Evolutionary conservation across 2,113 vertebrate genomes (phyloP).

Genomic region (Progne subis): DNA sequence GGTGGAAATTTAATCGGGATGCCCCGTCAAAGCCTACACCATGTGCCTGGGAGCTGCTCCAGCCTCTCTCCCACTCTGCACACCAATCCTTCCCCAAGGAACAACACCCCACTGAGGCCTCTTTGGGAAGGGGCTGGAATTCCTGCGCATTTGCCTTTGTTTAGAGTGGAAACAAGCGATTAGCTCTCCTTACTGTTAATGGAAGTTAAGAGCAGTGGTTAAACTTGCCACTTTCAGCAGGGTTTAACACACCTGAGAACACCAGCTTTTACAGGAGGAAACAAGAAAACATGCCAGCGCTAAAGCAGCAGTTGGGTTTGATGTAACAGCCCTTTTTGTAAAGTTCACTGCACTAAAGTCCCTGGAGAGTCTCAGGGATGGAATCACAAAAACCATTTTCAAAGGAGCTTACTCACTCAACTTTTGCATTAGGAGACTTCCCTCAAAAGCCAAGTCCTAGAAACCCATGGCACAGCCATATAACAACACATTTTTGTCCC

Average conservation of each 20-base stretch:
- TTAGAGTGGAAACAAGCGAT: conserved; percentile 50
- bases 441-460: not conserved
- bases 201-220: conserved; percentile 17
- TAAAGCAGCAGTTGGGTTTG: not conserved
- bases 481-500: not conserved
- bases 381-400: not conserved
- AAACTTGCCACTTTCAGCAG: conserved; percentile 19
- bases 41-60: not conserved
- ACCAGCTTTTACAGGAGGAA: not conserved
- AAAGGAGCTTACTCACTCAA: not conserved
- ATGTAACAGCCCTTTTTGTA: not conserved
- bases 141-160: conserved; percentile 37
- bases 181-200: conserved; percentile 52
- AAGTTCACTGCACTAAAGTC: not conserved
- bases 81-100: not conserved
- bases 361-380: not conserved
- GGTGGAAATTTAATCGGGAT: not conserved
- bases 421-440: not conserved
- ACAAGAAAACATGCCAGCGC: not conserved
- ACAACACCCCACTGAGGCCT: not conserved
- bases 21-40: not conserved
- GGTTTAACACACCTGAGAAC: conserved; percentile 26
- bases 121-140: not conserved
- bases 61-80: not conserved
- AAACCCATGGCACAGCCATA: not conserved